These are phyloP conservation scores for Pelodytes ibericus DNA, from an alignment of 2,797 vertebrate genomes.

Conservation along the genomic window DNA sequence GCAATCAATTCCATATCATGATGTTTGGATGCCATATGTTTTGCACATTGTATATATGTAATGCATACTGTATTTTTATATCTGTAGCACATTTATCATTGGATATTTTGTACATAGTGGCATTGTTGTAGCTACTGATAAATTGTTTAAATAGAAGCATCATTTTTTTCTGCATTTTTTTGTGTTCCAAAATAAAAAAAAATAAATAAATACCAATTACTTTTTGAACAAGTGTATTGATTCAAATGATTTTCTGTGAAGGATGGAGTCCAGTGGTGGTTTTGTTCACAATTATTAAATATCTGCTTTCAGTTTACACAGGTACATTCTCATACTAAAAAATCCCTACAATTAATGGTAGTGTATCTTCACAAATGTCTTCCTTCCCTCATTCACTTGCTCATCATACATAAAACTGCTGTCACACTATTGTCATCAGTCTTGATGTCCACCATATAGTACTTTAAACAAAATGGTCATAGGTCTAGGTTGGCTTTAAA, in stretches of 20 bases:
- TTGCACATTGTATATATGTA: constrained; percentile 99
- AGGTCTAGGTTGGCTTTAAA: too few species aligned
- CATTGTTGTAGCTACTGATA: constrained; percentile 79
- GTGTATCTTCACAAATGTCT: too few species aligned
- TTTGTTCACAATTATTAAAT: too few species aligned
- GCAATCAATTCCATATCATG: constrained; percentile 73
- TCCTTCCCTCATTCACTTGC: too few species aligned
- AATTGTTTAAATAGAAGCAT: constrained; percentile 75
- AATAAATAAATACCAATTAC: constrained; percentile 64
- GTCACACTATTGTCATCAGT: too few species aligned
- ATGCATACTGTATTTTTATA: constrained; percentile 95
- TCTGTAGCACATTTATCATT: constrained; percentile 87
- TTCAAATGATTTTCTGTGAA: neutral
- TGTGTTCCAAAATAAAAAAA: constrained; percentile 91
- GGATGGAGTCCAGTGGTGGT: too few species aligned
- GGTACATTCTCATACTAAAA: too few species aligned
- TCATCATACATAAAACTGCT: too few species aligned
- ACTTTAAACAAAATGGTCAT: too few species aligned
- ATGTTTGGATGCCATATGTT: constrained; percentile 89
- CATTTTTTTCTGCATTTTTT: constrained; percentile 78
- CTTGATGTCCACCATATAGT: too few species aligned
- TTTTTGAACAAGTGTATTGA: constrained; percentile 15
- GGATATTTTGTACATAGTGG: constrained; percentile 91
- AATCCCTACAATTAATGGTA: too few species aligned
- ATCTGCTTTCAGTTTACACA: too few species aligned